phyloP scores from a whole-genome alignment of 2,113 vertebrate species.

The Myanophis thanlyinensis region DNA sequence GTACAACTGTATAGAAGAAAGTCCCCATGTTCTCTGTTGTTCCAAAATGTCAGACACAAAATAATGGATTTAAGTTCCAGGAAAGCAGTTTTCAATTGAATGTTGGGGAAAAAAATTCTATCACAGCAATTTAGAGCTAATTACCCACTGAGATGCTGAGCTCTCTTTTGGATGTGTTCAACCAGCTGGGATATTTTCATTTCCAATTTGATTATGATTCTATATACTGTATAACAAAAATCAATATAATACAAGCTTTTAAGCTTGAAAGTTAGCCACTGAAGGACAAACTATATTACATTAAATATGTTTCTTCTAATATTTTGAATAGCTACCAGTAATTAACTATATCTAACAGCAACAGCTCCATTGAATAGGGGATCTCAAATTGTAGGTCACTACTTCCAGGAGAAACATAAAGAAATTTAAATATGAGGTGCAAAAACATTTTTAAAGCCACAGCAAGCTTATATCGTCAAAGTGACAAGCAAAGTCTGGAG shows the following conservation, averaged over 20 bases:
- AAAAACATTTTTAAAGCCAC: background rate
- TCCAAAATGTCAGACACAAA: background rate
- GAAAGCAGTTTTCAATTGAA: background rate
- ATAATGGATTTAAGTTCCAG: background rate
- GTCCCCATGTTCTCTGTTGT: background rate
- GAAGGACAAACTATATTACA: slow-evolving; percentile 14
- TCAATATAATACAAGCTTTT: slow-evolving; percentile 25
- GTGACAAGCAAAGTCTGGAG: background rate
- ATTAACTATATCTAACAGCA: slow-evolving; percentile 42
- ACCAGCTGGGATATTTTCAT: background rate
- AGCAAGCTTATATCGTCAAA: background rate
- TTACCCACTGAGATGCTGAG: background rate
- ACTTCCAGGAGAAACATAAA: background rate
- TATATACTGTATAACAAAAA: background rate
- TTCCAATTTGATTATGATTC: background rate
- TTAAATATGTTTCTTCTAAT: background rate
- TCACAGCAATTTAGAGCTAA: background rate
- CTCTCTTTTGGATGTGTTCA: background rate
- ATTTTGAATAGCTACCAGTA: slow-evolving; percentile 34
- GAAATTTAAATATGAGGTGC: background rate
- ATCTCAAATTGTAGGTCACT: background rate
- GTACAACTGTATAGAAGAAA: background rate
- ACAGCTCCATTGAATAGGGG: background rate
- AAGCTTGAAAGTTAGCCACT: slow-evolving; percentile 2
- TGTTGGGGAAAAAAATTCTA: background rate